These are phyloP conservation scores for Celastrina argiolus DNA, from an alignment of 2,888 invertebrate species.

Conservation along the genomic window DNA sequence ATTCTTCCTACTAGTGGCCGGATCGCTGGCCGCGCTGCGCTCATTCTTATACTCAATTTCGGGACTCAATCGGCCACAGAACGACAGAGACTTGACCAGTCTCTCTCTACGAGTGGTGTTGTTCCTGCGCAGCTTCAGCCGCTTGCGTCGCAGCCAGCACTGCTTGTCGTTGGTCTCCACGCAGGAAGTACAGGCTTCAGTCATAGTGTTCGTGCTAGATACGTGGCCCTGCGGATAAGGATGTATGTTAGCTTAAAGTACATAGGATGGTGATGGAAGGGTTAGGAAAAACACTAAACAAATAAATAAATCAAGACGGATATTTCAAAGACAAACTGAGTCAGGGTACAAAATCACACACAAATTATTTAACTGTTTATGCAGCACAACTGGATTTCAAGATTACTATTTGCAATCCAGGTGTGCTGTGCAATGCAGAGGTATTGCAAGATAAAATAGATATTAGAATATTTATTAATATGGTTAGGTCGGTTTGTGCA, in stretches of 20 bases:
- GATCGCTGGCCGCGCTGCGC: slow-evolving; percentile 80
- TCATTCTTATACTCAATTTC: slow-evolving; percentile 78
- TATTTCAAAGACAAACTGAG: too few relatives aligned
- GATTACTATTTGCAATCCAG: too few relatives aligned
- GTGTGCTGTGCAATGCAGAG: too few relatives aligned
- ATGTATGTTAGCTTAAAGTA: background rate
- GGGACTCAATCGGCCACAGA: slow-evolving; percentile 80
- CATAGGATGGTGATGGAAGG: too few relatives aligned
- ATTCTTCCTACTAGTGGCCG: slow-evolving; percentile 77
- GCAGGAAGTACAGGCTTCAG: slow-evolving; percentile 72
- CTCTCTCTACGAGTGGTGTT: slow-evolving; percentile 56
- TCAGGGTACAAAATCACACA: too few relatives aligned
- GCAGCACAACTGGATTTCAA: too few relatives aligned
- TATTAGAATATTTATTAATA: too few relatives aligned
- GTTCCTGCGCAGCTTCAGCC: slow-evolving; percentile 58
- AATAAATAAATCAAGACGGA: too few relatives aligned
- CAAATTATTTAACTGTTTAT: too few relatives aligned
- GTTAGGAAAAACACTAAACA: too few relatives aligned
- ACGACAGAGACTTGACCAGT: slow-evolving; percentile 85
- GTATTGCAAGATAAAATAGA: too few relatives aligned
- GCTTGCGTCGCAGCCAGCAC: slow-evolving; percentile 64
- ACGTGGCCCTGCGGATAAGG: slow-evolving; percentile 58
- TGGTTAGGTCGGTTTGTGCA: too few relatives aligned
- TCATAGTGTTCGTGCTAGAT: slow-evolving; percentile 74
- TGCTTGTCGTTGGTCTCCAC: slow-evolving; percentile 68